phyloP scores from a whole-genome alignment of 2,888 invertebrate genomes.

The Macrosoma leucophasiata region DNA sequence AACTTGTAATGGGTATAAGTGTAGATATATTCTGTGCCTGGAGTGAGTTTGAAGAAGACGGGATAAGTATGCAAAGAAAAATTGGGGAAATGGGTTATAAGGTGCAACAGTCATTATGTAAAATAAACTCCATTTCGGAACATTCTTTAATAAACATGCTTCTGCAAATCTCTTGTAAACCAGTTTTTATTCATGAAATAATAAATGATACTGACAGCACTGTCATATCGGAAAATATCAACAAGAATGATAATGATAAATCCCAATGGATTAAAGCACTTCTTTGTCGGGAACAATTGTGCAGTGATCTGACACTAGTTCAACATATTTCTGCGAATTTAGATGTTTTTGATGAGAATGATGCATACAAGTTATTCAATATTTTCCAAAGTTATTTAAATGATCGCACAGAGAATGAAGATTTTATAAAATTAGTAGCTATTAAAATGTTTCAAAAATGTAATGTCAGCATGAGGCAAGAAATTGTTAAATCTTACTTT shows the following conservation, averaged over 20 bases:
- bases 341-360: slow-evolving; percentile 36
- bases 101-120: slow-evolving; percentile 36
- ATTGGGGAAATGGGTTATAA: slow-evolving; percentile 55
- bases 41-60: slow-evolving; percentile 58
- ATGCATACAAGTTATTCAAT: slow-evolving; percentile 39
- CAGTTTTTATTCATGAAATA: slow-evolving; percentile 43
- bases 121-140: slow-evolving; percentile 34
- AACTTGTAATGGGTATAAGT: slow-evolving; percentile 55
- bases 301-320: slow-evolving; percentile 37
- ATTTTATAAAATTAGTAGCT: slow-evolving; percentile 32
- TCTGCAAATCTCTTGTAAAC: slow-evolving; percentile 50
- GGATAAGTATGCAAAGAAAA: slow-evolving; percentile 50
- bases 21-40: slow-evolving; percentile 64
- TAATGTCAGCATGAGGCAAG: slow-evolving; percentile 33
- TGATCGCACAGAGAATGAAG: slow-evolving; percentile 30
- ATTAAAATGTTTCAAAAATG: slow-evolving; percentile 47
- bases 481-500: slow-evolving; percentile 45
- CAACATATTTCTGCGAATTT: slow-evolving; percentile 37
- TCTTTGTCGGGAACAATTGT: slow-evolving; percentile 43
- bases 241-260: slow-evolving; percentile 36
- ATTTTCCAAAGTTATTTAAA: slow-evolving; percentile 33
- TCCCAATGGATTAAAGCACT: slow-evolving; percentile 49
- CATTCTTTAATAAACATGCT: slow-evolving; percentile 54
- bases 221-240: slow-evolving; percentile 44
- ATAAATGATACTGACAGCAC: slow-evolving; percentile 40